Conservation (phyloP, 2,113 vertebrate species). For the Natator depressus region DNA sequence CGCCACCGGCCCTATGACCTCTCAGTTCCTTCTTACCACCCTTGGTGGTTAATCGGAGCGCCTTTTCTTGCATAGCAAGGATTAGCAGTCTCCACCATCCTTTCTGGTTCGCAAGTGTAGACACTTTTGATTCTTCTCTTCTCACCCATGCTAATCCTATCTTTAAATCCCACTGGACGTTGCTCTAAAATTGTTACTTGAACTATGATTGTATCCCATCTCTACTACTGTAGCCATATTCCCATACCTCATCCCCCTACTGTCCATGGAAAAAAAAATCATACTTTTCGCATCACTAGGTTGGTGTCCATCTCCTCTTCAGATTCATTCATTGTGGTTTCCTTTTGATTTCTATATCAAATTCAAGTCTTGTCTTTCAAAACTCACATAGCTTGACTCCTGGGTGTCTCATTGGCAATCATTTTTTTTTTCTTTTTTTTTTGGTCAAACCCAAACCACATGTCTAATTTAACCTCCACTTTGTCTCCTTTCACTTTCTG, state of each 20-base stretch:
- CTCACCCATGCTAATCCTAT: not conserved
- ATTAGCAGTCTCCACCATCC: not conserved
- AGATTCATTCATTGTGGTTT: not conserved
- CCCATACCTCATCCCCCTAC: not conserved
- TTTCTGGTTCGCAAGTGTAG: not conserved
- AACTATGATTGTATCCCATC: not conserved
- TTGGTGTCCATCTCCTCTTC: not conserved
- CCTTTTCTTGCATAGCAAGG: too few relatives aligned
- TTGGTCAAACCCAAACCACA: not conserved
- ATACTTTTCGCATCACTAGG: not conserved
- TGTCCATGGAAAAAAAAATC: too few relatives aligned
- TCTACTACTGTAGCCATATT: not conserved
- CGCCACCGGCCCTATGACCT: too few relatives aligned
- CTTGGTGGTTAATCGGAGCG: too few relatives aligned
- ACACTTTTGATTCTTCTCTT: not conserved
- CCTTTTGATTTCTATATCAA: not conserved
- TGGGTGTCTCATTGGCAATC: too few relatives aligned
- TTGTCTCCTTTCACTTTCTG: not conserved
- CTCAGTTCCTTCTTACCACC: too few relatives aligned
- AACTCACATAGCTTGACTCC: not conserved
- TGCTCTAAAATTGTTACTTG: not conserved
- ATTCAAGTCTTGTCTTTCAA: not conserved
- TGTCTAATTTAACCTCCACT: not conserved
- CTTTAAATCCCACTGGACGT: not conserved
- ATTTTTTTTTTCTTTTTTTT: too few relatives aligned